phyloP scores from a whole-genome alignment of 2,113 vertebrate genomes.

The Apaloderma vittatum region DNA sequence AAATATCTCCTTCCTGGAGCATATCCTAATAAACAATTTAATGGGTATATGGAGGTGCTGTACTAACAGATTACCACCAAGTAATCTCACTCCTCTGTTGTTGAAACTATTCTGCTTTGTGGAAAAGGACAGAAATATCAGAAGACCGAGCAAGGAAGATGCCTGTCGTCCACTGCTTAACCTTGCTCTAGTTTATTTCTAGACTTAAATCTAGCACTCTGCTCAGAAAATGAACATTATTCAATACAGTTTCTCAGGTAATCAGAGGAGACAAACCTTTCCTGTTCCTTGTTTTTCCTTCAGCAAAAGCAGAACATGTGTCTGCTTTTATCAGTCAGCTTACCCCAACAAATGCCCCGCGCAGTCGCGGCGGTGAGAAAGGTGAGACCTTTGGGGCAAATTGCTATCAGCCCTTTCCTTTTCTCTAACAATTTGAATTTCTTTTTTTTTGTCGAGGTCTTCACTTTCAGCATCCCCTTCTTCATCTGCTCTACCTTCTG shows the following conservation, averaged over 20 bases:
- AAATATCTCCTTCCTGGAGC: neutral
- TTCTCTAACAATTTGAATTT: neutral
- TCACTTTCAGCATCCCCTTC: neutral
- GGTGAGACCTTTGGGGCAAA: neutral
- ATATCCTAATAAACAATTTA: neutral
- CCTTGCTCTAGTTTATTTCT: neutral
- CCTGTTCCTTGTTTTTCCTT: neutral
- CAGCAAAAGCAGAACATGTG: neutral
- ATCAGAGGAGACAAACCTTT: neutral
- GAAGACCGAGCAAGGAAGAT: fast-evolving
- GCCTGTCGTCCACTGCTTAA: fast-evolving
- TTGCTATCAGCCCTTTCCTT: neutral
- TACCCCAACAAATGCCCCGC: fast-evolving
- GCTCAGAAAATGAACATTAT: neutral
- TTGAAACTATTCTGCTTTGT: neutral
- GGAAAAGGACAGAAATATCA: neutral
- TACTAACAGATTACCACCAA: no score
- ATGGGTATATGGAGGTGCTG: neutral
- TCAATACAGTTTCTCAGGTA: neutral
- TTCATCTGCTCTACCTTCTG: neutral
- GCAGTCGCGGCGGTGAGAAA: fast-evolving
- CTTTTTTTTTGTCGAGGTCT: neutral
- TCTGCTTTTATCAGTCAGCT: neutral
- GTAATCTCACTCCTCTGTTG: fast-evolving
- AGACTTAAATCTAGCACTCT: neutral